Evolutionary conservation across 2,797 vertebrate species (phyloP).

Genomic region (Sciurus carolinensis): DNA sequence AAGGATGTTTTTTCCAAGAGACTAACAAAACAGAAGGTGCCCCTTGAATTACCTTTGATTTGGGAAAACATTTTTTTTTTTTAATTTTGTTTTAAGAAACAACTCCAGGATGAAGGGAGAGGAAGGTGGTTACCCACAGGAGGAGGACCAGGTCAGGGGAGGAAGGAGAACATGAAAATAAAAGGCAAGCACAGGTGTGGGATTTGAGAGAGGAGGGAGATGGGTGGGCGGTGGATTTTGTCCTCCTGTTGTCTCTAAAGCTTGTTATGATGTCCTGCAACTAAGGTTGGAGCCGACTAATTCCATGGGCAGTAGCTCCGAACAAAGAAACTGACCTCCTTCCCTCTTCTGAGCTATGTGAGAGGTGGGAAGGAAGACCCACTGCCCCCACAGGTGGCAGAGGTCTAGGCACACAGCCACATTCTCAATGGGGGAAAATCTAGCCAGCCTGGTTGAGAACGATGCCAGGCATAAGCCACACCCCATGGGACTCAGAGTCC

Average conservation of each 20-base stretch:
- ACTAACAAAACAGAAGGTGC: conserved; percentile 71
- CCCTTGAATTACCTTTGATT: conserved; percentile 76
- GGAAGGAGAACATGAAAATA: conserved; percentile 57
- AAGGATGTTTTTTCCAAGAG: conserved; percentile 72
- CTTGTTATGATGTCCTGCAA: not conserved
- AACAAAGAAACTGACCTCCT: not conserved
- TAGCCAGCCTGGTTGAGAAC: not conserved
- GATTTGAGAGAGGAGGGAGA: not conserved
- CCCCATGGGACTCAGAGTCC: not conserved
- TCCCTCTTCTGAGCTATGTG: not conserved
- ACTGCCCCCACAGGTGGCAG: not conserved
- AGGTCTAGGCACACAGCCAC: not conserved
- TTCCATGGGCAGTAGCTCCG: not conserved
- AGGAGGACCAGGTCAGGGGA: conserved; percentile 16
- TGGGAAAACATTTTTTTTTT: conserved; percentile 59
- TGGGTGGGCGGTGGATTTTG: not conserved
- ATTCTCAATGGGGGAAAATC: not conserved
- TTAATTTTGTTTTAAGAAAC: conserved; percentile 71
- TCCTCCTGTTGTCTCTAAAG: not conserved
- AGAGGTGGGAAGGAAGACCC: not conserved
- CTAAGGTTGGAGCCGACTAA: not conserved
- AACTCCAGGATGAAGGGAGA: conserved; percentile 29
- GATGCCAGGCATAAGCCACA: not conserved
- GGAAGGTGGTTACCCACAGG: not conserved
- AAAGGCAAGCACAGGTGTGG: not conserved